Evolutionary conservation across 2,113 vertebrate genomes (phyloP), one percentile per base, ranked within the genome.

Genomic region (Crotalus horridus): DNA sequence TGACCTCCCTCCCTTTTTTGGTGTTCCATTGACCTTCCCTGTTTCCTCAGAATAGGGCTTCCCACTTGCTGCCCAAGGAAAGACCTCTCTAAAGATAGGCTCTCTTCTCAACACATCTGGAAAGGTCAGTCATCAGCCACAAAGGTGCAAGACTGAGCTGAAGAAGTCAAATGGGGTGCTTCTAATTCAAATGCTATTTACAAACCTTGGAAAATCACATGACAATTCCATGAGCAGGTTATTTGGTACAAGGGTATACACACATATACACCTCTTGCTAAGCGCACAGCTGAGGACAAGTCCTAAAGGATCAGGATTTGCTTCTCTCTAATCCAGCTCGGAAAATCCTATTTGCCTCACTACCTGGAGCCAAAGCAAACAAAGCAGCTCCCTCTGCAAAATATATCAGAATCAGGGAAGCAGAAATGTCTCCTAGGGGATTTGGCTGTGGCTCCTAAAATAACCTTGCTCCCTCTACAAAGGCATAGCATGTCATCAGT

Each of bases 281-380:
- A 96, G 87, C 93, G 93, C 94, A 93, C 1, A 26, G 92, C 95
- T 92, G 95, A 94, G 24, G 90, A 93, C 87, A 96, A 54, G 95
- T 94, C 86, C 89, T 90, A 88, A 93, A 94, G 81, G 93, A 94
- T 87, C 94, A 96, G 94, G 95, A 93, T 94, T 85, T 95, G 95
- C 96, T 94, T 91, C 93, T 92, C 74, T 93, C 94, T 96, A 96
- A 97, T 95, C 96, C 95, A 96, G 94, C 89, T 93, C 81, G 87
- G 86, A 91, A 96, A 97, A 97, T 97, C 96, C 94, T 95, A 96
- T 97, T 94, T 96, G 69, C 93, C 95, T 90, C 90, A 94, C 91
- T 95, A 96, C 95, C 95, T 95, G 95, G 91, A 94, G 93, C 94
- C 92, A 96, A 92, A 96, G 95, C 91, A 53, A 33, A 29, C 91